Conservation (phyloP, 1,140 invertebrate genomes). For the Orchesella cincta region DNA sequence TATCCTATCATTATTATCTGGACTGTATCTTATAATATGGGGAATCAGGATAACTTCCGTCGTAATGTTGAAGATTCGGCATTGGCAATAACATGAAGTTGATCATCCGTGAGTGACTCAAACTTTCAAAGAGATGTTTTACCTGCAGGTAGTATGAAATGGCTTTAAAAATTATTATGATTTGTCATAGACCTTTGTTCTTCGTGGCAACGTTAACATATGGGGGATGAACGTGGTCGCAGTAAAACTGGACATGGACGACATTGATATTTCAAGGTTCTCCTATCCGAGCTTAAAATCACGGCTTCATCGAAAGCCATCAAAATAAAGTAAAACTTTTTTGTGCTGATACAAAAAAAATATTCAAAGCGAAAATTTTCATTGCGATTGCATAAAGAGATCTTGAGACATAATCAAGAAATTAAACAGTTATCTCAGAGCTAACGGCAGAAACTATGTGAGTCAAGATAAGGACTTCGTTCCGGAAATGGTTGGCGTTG, state of each 20-base stretch:
- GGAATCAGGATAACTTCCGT: too few species aligned
- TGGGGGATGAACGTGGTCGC: constrained; percentile 25
- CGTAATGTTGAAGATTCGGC: too few species aligned
- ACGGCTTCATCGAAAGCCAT: constrained; percentile 31
- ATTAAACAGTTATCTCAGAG: constrained; percentile 20
- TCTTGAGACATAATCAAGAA: too few species aligned
- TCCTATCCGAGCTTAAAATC: constrained; percentile 37
- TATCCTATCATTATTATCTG: too few species aligned
- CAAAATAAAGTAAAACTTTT: constrained; percentile 32
- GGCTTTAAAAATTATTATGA: too few species aligned
- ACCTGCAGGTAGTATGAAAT: too few species aligned
- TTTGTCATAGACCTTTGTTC: constrained; percentile 30
- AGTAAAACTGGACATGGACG: constrained; percentile 28
- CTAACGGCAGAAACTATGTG: constrained; percentile 22
- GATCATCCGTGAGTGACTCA: too few species aligned
- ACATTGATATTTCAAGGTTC: constrained; percentile 7
- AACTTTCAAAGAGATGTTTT: too few species aligned
- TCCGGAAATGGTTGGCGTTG: constrained; percentile 60
- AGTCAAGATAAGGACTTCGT: constrained; percentile 46
- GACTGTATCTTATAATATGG: too few species aligned
- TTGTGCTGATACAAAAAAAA: constrained; percentile 37
- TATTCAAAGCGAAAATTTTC: constrained; percentile 37
- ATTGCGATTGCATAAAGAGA: constrained; percentile 42
- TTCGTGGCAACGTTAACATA: constrained; percentile 13
- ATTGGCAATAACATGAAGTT: too few species aligned